Conservation (phyloP, 2,797 vertebrate species). For the Liparis tanakae region DNA sequence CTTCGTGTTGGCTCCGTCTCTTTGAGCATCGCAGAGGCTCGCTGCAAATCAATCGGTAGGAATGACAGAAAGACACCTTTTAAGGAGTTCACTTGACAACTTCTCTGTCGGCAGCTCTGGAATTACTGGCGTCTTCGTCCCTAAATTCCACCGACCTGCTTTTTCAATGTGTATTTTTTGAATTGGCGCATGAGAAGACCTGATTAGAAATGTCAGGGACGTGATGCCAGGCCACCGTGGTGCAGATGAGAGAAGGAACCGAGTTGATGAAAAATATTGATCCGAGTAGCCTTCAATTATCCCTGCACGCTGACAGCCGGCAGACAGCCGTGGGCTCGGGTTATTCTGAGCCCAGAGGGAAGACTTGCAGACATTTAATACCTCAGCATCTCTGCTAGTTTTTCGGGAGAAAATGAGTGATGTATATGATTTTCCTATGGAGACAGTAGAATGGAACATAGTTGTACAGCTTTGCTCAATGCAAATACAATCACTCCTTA, state of each 20-base stretch:
- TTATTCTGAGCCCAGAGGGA: background rate
- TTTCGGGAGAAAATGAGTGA: background rate
- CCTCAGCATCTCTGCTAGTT: background rate
- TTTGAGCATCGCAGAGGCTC: slow-evolving; percentile 22
- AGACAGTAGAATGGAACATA: background rate
- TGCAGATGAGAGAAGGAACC: background rate
- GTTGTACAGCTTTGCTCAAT: background rate
- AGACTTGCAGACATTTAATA: background rate
- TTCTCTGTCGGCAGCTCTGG: slow-evolving; percentile 24
- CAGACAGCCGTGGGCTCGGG: no score
- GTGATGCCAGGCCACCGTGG: background rate
- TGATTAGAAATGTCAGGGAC: background rate
- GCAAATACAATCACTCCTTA: background rate
- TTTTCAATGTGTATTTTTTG: background rate
- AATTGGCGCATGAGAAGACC: background rate
- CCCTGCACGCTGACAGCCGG: background rate
- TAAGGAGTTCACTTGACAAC: slow-evolving; percentile 19
- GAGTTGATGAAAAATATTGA: slow-evolving; percentile 12
- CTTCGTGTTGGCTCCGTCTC: slow-evolving; percentile 47
- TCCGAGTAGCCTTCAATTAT: background rate
- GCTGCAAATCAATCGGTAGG: slow-evolving; percentile 22
- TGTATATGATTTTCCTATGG: background rate
- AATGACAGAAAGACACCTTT: slow-evolving; percentile 19
- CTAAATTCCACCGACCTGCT: background rate
- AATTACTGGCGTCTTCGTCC: background rate